Conservation (phyloP, 1,140 invertebrate genomes). For the Chrysoperla carnea region DNA sequence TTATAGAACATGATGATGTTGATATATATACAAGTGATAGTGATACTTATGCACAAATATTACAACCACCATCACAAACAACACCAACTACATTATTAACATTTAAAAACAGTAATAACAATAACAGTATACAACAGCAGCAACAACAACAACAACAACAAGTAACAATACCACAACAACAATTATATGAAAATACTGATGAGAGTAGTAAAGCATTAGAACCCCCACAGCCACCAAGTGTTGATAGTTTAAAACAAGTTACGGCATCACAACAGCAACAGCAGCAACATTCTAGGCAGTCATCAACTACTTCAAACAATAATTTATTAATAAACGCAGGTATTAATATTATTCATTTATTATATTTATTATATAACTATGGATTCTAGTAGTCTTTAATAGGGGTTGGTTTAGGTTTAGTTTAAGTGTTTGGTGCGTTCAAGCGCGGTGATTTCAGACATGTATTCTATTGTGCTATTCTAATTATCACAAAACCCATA, state of each 20-base stretch:
- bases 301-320: constrained; percentile 27
- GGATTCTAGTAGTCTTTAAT: no score
- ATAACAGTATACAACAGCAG: constrained; percentile 2
- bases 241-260: constrained; percentile 37
- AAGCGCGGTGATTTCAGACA: no score
- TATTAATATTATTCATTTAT: no score
- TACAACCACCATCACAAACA: constrained; percentile 45
- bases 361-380: no score
- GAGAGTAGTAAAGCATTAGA: constrained; percentile 13
- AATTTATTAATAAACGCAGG: background rate
- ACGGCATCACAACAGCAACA: constrained; percentile 8
- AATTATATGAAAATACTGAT: background rate
- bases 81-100: constrained; percentile 16
- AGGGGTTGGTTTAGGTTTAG: no score
- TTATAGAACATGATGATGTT: no score
- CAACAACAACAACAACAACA: background rate
- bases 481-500: no score
- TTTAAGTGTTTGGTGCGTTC: no score
- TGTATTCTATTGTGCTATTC: no score
- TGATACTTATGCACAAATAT: constrained; percentile 68
- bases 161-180: background rate
- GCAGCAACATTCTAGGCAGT: constrained; percentile 46
- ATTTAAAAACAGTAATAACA: constrained; percentile 7
- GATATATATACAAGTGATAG: constrained; percentile 56
- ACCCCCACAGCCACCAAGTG: constrained; percentile 34